Evolutionary conservation across 2,888 invertebrate genomes (phyloP).

Genomic region (Netelia melanura): DNA sequence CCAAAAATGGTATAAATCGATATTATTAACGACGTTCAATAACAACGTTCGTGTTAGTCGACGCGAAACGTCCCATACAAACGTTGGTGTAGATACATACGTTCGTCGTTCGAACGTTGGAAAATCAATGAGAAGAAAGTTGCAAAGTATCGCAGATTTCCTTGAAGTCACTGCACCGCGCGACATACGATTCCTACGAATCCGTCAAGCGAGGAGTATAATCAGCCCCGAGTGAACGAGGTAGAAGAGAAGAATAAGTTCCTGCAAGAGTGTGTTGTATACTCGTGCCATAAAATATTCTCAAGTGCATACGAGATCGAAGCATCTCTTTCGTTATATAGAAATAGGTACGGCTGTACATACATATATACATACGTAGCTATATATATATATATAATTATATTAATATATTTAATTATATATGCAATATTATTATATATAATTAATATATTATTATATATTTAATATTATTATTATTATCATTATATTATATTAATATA

Average conservation of each 20-base stretch:
- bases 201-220: constrained; percentile 56
- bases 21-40: too few relatives aligned
- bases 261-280: not conserved
- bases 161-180: not conserved
- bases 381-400: not conserved
- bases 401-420: too few relatives aligned
- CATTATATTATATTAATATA: too few relatives aligned
- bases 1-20: too few relatives aligned
- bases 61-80: not conserved
- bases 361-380: not conserved
- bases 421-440: too few relatives aligned
- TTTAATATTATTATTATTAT: too few relatives aligned
- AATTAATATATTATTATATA: too few relatives aligned
- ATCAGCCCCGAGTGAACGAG: constrained; percentile 49
- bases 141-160: constrained; percentile 26
- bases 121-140: constrained; percentile 46
- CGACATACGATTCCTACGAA: constrained; percentile 31
- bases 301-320: constrained; percentile 36
- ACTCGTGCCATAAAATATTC: constrained; percentile 57
- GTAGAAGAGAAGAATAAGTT: not conserved
- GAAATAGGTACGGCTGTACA: not conserved
- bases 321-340: not conserved
- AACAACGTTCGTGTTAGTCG: not conserved
- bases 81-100: not conserved
- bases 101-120: not conserved